Evolutionary conservation across 2,797 vertebrate species (phyloP).

Genomic region (Champsocephalus esox): DNA sequence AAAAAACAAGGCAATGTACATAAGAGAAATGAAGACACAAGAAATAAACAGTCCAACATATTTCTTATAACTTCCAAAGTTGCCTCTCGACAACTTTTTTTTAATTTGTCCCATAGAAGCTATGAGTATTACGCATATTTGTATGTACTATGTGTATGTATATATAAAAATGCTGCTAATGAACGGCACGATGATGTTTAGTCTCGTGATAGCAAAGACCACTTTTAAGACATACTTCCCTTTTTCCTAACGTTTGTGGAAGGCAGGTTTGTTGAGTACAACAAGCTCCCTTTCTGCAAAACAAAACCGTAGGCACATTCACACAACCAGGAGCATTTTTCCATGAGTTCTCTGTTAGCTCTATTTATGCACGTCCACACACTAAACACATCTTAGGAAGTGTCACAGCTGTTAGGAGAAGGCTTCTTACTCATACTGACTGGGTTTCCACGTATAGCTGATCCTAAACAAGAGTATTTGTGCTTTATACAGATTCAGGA

Average conservation of each 20-base stretch:
- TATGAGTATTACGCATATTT: background rate
- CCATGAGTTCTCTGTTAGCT: background rate
- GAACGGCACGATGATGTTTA: too few species aligned
- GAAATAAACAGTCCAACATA: too few species aligned
- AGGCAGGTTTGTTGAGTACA: background rate
- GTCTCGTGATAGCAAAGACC: too few species aligned
- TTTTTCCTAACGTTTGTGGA: background rate
- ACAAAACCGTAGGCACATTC: background rate
- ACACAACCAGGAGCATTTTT: slow-evolving; percentile 2
- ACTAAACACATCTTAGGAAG: background rate
- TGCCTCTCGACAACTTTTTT: background rate
- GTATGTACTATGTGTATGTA: too few species aligned
- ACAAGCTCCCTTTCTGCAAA: background rate
- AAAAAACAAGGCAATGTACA: too few species aligned
- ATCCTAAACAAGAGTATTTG: background rate
- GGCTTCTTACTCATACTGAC: background rate
- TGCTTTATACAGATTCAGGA: background rate
- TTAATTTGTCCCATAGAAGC: background rate
- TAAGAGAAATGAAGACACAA: too few species aligned
- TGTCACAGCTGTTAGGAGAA: background rate
- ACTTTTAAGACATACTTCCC: background rate
- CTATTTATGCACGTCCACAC: slow-evolving; percentile 9
- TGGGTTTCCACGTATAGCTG: background rate
- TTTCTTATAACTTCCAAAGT: background rate
- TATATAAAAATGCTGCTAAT: too few species aligned